These are phyloP conservation scores for Montipora cactus DNA, from an alignment of 64 coral and sea anemone genomes.

Conservation along the genomic window DNA sequence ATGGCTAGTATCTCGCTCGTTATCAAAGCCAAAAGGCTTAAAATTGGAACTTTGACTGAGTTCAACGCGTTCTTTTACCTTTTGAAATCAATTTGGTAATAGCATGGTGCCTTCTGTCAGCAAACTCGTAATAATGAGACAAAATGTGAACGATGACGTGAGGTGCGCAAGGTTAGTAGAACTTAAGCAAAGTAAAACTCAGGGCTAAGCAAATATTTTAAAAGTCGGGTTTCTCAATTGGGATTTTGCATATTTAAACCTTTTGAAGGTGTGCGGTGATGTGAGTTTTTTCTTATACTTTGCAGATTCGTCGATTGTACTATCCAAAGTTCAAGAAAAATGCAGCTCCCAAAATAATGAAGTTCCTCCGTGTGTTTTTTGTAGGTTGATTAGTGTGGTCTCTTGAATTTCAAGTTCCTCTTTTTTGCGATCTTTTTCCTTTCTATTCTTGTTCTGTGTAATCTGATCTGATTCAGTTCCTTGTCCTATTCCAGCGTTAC, in stretches of 20 bases:
- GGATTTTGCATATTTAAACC: not conserved
- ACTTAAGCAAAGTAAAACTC: no score
- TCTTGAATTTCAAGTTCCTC: not conserved
- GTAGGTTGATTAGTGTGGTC: conserved; percentile 38
- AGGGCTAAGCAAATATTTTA: no score
- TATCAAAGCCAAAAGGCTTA: no score
- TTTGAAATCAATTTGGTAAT: no score
- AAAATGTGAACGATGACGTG: no score
- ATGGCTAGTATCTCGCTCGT: no score
- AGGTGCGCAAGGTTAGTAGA: no score
- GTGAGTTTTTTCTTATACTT: not conserved
- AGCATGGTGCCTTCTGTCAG: no score
- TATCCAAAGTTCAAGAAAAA: conserved; percentile 80
- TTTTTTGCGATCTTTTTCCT: not conserved
- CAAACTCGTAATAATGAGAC: no score
- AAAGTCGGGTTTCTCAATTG: not conserved
- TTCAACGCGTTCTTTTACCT: no score
- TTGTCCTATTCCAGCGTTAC: conserved; percentile 41
- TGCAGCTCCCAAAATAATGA: conserved; percentile 91
- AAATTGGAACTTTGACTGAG: no score
- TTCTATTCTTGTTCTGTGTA: not conserved
- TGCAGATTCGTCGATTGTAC: conserved; percentile 76
- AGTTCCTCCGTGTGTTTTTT: conserved; percentile 74
- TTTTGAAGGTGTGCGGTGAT: not conserved
- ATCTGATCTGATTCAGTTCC: not conserved